Evolutionary conservation across 2,888 invertebrate species (phyloP), one percentile per base, ranked within the genome.

Genomic region (Caenorhabditis sp.): DNA sequence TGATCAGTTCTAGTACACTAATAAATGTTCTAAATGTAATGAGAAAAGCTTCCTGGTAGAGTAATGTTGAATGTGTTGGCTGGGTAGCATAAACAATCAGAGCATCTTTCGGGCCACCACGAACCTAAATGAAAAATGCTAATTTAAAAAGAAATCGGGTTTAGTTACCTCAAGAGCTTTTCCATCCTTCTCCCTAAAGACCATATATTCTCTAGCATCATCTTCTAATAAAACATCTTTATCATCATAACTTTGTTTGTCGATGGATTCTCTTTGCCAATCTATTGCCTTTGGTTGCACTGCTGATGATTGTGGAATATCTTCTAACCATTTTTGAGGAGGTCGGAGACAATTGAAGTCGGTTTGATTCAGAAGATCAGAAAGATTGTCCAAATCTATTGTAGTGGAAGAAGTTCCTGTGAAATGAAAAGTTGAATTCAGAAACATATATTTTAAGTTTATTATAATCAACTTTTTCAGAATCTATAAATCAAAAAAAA

Each of bases 31-130:
- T 79, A 90, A 97, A 99, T 72, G 97, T 99, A 64, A 96, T 95
- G 83, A 97, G 91, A 90, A 99, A 99, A 78, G 97, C 97, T 91
- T 99, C 97, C 91, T 95, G 95, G 90, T 94, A 95, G 89, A 94
- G 91, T 90, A 95, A 93, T 38, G 78, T 82, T 69, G 73, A 76
- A 52, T 63, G 54, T 17, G 74, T 69, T 8, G 94, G 94, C 89
- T 94, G 94, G 67, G 96, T 95, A 58, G 97, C 97, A 88, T 96
- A 94, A 53, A 97, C 95, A 76, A 97, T 93, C 63, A 99, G 92
- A 0, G 95, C 96, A 89, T 97, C 95, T 1, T 94, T 92, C 76
- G 93, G 92, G 8, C 97, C 97, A 10, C 97, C 97, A 70, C 95
- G 92, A 52, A 95, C 92, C 83, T 95, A 36, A 26, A 76, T n/a